A percentile compares a stretch with the other conserved stretches of the same genome.
phyloP scores from a whole-genome alignment of 2,113 vertebrate species.

The Mohoua ochrocephala region DNA sequence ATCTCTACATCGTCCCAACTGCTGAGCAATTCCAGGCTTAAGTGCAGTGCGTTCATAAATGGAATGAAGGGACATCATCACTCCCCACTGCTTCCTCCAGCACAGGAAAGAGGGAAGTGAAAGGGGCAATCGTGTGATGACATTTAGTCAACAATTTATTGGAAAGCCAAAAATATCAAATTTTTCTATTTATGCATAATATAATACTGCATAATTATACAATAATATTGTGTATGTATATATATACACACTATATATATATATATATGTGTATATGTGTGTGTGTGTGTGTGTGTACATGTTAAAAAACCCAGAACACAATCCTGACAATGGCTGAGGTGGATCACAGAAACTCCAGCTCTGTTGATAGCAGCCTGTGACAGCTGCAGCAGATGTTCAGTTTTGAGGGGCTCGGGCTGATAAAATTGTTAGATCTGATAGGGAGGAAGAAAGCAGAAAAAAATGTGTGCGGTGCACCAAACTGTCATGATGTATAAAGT shows the following conservation, averaged over 20 bases:
- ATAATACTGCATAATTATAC: not conserved
- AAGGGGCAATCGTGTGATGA: not conserved
- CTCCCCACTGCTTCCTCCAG: not conserved
- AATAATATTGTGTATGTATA: too few relatives aligned
- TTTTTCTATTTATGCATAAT: not conserved
- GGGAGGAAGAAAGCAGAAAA: not conserved
- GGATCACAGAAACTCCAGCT: not conserved
- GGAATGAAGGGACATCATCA: not conserved
- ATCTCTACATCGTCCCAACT: not conserved
- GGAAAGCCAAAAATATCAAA: not conserved
- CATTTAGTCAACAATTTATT: not conserved
- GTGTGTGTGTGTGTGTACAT: rapidly evolving
- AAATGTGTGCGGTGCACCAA: not conserved
- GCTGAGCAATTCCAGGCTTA: not conserved
- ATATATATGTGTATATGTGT: too few relatives aligned
- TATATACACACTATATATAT: not conserved
- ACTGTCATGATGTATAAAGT: not conserved
- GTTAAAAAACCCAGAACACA: not conserved
- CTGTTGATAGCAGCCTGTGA: not conserved
- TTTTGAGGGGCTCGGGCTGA: not conserved
- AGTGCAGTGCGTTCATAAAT: not conserved
- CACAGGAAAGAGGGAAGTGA: not conserved
- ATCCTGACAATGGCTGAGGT: not conserved
- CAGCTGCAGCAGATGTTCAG: not conserved
- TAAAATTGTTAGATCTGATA: not conserved